These are phyloP conservation scores for Amblyopsis hoosieri DNA, from an alignment of 2,797 vertebrate genomes.

Conservation along the genomic window DNA sequence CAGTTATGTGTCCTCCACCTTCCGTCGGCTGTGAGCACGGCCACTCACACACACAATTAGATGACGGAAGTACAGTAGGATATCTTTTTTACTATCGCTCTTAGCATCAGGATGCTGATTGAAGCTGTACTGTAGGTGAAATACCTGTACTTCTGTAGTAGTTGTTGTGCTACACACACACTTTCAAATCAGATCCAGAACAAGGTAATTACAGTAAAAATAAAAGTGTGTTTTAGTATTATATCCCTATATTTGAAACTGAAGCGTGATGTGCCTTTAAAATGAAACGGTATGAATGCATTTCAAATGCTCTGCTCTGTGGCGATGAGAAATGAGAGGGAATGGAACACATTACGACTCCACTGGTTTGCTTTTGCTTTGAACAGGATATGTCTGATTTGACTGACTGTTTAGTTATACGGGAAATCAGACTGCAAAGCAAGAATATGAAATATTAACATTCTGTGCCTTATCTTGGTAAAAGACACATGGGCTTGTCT, in stretches of 20 bases:
- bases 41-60: neutral
- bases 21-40: constrained; percentile 76
- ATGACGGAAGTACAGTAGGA: too few relatives aligned
- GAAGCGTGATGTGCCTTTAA: too few relatives aligned
- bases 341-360: constrained; percentile 33
- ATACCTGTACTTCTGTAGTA: too few relatives aligned
- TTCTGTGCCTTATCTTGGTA: constrained; percentile 3
- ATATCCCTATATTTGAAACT: too few relatives aligned
- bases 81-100: constrained; percentile 2
- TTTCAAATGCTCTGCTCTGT: constrained; percentile 27
- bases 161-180: too few relatives aligned
- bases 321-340: constrained; percentile 20
- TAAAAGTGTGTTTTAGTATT: too few relatives aligned
- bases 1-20: constrained; percentile 75
- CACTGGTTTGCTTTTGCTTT: constrained; percentile 6
- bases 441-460: constrained; percentile 1
- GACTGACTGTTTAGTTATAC: constrained; percentile 5
- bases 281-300: constrained; percentile 11
- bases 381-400: constrained; percentile 1
- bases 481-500: neutral
- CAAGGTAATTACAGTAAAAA: too few relatives aligned
- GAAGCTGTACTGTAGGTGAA: constrained; percentile 2
- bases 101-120: neutral
- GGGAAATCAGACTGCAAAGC: constrained; percentile 5
- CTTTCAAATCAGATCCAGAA: too few relatives aligned